Conservation (phyloP, 2,888 invertebrate species). For the Drosophila ustulata region DNA sequence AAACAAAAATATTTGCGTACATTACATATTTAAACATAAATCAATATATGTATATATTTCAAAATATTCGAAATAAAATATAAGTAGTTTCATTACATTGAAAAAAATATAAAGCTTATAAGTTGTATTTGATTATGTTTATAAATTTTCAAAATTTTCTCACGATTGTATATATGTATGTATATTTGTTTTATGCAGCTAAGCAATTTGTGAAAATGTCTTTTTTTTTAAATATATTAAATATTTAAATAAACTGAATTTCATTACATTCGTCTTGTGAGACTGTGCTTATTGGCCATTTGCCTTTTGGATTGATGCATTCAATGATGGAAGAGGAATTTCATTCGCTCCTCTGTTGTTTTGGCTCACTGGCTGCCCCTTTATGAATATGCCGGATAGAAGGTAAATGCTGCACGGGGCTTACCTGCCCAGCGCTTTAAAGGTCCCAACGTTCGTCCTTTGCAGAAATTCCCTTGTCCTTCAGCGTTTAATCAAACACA, state of each 20-base stretch:
- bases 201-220: too few relatives aligned
- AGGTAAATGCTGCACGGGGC: conserved; percentile 1
- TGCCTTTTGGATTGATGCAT: not conserved
- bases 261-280: not conserved
- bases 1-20: too few relatives aligned
- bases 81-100: too few relatives aligned
- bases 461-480: conserved; percentile 60
- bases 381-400: conserved; percentile 3
- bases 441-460: conserved; percentile 27
- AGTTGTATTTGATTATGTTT: too few relatives aligned
- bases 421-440: conserved; percentile 73
- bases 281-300: not conserved
- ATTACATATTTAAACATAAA: too few relatives aligned
- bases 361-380: conserved; percentile 7
- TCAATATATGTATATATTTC: too few relatives aligned
- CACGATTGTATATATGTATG: too few relatives aligned
- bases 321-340: not conserved
- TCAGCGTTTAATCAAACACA: conserved; percentile 79
- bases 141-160: too few relatives aligned
- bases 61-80: too few relatives aligned
- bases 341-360: conserved; percentile 4
- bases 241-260: not conserved
- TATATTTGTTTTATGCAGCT: too few relatives aligned
- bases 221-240: not conserved
- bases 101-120: too few relatives aligned